Base-by-base conservation (phyloP, 2,113 vertebrate genomes). In the Nematolebias whitei region DNA sequence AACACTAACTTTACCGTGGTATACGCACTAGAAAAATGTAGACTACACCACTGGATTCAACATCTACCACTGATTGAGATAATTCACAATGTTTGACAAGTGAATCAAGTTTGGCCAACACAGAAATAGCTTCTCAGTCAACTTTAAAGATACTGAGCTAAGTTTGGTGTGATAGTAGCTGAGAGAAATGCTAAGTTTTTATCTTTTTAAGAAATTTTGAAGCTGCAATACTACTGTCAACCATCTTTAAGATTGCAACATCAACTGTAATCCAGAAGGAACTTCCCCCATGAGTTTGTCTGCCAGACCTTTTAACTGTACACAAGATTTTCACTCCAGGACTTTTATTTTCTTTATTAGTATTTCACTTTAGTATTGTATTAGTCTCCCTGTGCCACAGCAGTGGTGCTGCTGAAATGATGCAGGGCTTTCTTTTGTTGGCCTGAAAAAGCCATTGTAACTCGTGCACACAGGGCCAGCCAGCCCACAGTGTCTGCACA, bases 361-460 rank as follows among this genome's bases (percentile, higher is more conserved):
- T 35, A 35, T 35, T 24, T 48, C 41, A 39, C 52, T 57, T 50
- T 48, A 63, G 49, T 54, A 23, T 22, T 43, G 10, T n/a, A 20
- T 23, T 55, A 50, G 9, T 26, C 48, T 41, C 1, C 1, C 38
- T 52, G 47, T 23, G 52, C 53, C 45, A 51, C 15, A 6, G 3
- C 44, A 35, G 45, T 18, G 54, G 19, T 13, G 39, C 39, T 39
- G 55, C 52, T 50, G 68, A 48, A 47, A 48, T 48, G 29, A 63
- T 63, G 51, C 38, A 40, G n/a, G 29, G 45, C 48, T 26, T 35
- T 63, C 48, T 26, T 35, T 63, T 50, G 68, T 70, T 35, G 5
- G 14, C 39, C 18, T 50, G 55, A 60, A 60, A 18, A 44, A 66
- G 44, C 50, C 51, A 62, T 66, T 61, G 38, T 19, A 55, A 48